Conservation (phyloP, 2,113 vertebrate genomes). For the Hippocampus guttulatus region DNA sequence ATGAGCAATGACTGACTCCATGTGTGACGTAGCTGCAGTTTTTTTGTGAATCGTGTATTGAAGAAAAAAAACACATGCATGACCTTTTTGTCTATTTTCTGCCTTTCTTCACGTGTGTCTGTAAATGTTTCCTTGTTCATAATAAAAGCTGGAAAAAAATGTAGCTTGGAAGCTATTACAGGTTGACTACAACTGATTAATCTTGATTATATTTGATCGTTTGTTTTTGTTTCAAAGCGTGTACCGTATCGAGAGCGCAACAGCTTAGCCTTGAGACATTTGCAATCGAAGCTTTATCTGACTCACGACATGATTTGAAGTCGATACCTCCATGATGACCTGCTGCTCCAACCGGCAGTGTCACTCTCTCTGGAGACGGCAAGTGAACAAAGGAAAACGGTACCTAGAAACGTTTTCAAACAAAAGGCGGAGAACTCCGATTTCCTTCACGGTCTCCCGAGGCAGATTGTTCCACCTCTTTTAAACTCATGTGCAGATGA, state of each 20-base stretch:
- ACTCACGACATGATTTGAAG: constrained; percentile 24
- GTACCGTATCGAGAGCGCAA: neutral
- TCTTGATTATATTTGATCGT: constrained; percentile 5
- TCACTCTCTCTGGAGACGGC: constrained; percentile 11
- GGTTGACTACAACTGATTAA: neutral
- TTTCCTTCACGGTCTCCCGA: neutral
- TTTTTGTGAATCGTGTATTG: constrained; percentile 1
- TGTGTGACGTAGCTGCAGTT: constrained; percentile 30
- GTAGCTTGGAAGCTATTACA: constrained; percentile 2
- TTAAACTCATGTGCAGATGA: constrained; percentile 11
- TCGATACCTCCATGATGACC: constrained; percentile 22
- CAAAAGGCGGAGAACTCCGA: neutral
- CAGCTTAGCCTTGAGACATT: constrained; percentile 9
- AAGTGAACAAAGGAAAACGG: neutral
- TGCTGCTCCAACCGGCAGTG: constrained; percentile 3
- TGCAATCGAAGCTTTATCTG: constrained; percentile 16
- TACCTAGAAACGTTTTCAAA: neutral
- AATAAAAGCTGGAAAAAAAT: neutral
- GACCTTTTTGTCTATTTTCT: constrained; percentile 19
- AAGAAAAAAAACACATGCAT: constrained; percentile 9
- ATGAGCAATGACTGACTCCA: constrained; percentile 21
- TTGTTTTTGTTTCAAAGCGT: constrained; percentile 6
- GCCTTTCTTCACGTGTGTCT: constrained; percentile 2
- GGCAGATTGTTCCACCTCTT: constrained; percentile 11
- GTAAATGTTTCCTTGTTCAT: neutral